Base-by-base conservation (phyloP, 64 coral and sea anemone genomes). In the Acropora tenuis region DNA sequence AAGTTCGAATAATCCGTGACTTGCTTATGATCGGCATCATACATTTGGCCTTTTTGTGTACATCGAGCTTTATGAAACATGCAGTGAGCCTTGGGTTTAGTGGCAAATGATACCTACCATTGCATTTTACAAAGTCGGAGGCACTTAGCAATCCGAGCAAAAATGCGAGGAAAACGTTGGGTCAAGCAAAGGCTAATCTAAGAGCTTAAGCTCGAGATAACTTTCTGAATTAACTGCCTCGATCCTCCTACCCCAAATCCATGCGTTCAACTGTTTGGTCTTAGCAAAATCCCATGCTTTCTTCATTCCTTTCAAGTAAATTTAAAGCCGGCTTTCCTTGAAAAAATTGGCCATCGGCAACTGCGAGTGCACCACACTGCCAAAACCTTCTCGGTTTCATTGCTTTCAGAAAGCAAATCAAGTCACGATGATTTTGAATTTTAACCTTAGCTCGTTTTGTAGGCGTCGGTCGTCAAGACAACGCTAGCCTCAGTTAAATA, bases 191-290 rank as follows among this genome's bases (percentile, higher is more conserved):
- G 30, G 30, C 30, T 30, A 30, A 30, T 30, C 30, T 30, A 30
- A 30, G 30, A 30, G 30, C 30, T 30, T 0, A 30, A 30, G 30
- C 30, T 30, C 30, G 30, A 30, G 30, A 30, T 30, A 30, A 30
- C 30, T 55, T 7, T 0, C 20, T 42, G 5, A 74, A 18, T 42
- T 42, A 55, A 55, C 52, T 5, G 52, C 52, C 43, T 47, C 19
- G 4, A 2, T 76, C 5, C 17, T 76, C 88, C 19, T 80, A 90
- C 88, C 88, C 88, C 88, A 90, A 5, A 0, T 80, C 88, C 77
- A 90, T 2, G 69, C 61, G 16, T 79, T 78, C 15, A 41, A 48
- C 8, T 43, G 88, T 30, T 90, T 63, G 7, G 16, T 50, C 77
- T 79, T 89, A 0, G 43, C 58, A 47, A 49, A 78, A 15, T 65